phyloP scores from a whole-genome alignment of 2,113 vertebrate genomes.

The Picathartes gymnocephalus region DNA sequence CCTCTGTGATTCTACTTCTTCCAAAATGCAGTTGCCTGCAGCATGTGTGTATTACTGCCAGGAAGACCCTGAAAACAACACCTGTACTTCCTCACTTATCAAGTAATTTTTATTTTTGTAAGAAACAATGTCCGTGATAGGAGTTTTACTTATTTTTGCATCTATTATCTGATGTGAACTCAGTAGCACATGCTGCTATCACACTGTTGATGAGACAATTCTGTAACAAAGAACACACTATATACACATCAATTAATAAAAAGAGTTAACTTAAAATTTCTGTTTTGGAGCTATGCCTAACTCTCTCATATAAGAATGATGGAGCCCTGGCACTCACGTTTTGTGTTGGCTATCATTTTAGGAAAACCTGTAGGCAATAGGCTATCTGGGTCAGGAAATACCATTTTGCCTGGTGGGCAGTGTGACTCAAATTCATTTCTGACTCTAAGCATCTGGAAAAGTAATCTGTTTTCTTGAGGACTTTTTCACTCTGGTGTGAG shows the following conservation, averaged over 20 bases:
- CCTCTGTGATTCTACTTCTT: neutral
- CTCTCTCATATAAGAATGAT: neutral
- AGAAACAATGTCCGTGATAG: neutral
- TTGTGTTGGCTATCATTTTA: neutral
- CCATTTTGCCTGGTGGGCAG: neutral
- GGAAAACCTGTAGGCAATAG: neutral
- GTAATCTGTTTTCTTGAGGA: neutral
- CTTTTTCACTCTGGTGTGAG: neutral
- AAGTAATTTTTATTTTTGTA: neutral
- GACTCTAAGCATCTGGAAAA: neutral
- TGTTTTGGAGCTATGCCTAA: neutral
- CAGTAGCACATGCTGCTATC: neutral
- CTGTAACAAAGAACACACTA: neutral
- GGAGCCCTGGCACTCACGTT: neutral
- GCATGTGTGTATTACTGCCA: neutral
- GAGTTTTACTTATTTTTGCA: neutral
- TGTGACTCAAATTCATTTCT: neutral
- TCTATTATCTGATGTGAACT: neutral
- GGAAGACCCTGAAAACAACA: neutral
- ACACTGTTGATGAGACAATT: neutral
- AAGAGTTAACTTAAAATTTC: neutral
- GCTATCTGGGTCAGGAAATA: neutral
- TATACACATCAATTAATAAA: neutral
- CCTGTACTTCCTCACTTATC: neutral
- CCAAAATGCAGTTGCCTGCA: neutral